A percentile compares a stretch with the other conserved stretches of the same genome.
Evolutionary conservation across 2,888 invertebrate genomes (phyloP).

Genomic region (Orthosia gothica): DNA sequence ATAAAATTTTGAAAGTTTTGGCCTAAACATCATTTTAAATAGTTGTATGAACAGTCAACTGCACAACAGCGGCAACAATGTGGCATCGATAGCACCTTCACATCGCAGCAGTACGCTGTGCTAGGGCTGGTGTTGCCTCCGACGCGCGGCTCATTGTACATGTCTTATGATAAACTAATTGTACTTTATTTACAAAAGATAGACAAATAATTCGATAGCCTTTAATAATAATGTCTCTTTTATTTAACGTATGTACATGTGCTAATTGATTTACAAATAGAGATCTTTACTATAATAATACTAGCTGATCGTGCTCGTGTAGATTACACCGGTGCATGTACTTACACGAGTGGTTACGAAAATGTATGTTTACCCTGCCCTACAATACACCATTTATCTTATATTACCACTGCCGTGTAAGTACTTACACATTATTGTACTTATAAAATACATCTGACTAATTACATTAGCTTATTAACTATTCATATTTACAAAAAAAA

Average conservation of each 20-base stretch:
- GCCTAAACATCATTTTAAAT: neutral
- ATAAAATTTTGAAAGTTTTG: constrained; percentile 16
- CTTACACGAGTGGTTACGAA: neutral
- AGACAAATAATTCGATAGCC: neutral
- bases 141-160: neutral
- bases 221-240: constrained; percentile 6
- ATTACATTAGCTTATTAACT: constrained; percentile 37
- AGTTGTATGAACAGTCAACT: neutral
- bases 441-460: constrained; percentile 32
- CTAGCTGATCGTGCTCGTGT: constrained; percentile 7
- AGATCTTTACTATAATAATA: constrained; percentile 44
- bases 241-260: constrained; percentile 13
- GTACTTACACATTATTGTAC: constrained; percentile 33
- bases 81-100: too few relatives aligned
- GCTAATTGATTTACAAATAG: constrained; percentile 13
- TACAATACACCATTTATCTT: neutral
- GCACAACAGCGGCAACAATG: neutral
- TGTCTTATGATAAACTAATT: too few relatives aligned
- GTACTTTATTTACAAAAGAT: too few relatives aligned
- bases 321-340: constrained; percentile 3
- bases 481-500: constrained; percentile 41
- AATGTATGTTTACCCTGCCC: constrained; percentile 22
- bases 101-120: neutral
- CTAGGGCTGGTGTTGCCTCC: too few relatives aligned
- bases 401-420: constrained; percentile 1